Evolutionary conservation across 2,113 vertebrate genomes (phyloP), one percentile per base, ranked within the genome.

Genomic region (Dasypus novemcinctus): DNA sequence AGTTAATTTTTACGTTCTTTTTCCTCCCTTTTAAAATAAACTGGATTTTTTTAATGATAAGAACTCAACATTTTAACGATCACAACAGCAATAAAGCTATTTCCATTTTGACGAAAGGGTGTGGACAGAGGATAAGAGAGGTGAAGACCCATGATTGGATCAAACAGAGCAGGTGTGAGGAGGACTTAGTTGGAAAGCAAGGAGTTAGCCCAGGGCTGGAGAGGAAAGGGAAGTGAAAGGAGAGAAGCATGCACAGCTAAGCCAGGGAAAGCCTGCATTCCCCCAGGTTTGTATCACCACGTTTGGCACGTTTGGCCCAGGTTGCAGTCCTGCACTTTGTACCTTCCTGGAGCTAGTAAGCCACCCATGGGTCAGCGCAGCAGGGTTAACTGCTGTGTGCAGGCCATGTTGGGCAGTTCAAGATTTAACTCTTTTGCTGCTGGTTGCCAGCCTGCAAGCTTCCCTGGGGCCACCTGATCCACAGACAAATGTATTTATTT

Each of bases 371-470:
- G 87, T 97, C 13, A 66, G 83, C 92, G 91, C 0, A 5, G 81
- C 68, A 93, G 49, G 38, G 83, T 82, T 94, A 96, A 97, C 86
- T 80, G 64, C 57, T 92, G 52, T 92, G 91, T 49, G 20, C 80
- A 72, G 85, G 93, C 63, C 76, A 91, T 29, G 59, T 63, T 36
- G 89, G 3, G 36, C n/a, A 72, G 71, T 66, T 96, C 97, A 96
- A 96, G 84, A 97, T 93, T 97, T 96, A 97, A 96, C 93, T 95
- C 69, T 14, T 98, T 95, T 96, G 52, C 54, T 97, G 82, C 85
- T 29, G 69, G 36, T 74, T 46, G 61, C 64, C 63, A 75, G 43
- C 74, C 81, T 90, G 43, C 10, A 72, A 81, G 43, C 75, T 84
- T 68, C 57, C 83, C 86, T 93, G 78, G 75, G 71, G 86, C 69